phyloP scores from a whole-genome alignment of 2,113 vertebrate genomes.

The Notechis scutatus region DNA sequence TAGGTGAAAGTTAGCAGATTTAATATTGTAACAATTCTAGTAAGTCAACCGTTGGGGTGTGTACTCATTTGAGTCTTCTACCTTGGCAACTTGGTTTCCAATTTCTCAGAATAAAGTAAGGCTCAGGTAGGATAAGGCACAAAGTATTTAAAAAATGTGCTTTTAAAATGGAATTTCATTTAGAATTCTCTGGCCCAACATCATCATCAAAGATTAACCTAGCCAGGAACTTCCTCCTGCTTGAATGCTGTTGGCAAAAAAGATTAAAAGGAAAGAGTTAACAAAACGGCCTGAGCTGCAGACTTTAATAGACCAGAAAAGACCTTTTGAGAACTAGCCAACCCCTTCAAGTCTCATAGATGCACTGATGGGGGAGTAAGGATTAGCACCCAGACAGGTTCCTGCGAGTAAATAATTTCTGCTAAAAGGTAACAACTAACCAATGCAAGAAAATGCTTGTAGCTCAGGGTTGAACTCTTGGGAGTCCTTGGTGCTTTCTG shows the following conservation, averaged over 20 bases:
- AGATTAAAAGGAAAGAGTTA: not conserved
- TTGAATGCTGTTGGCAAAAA: not conserved
- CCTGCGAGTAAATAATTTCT: not conserved
- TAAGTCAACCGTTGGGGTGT: not conserved
- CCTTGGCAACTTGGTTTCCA: not conserved
- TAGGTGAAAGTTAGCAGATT: not conserved
- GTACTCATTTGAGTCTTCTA: not conserved
- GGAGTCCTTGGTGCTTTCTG: too few species aligned
- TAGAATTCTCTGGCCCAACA: too few species aligned
- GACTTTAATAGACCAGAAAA: not conserved
- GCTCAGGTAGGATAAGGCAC: too few species aligned
- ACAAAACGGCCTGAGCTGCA: not conserved
- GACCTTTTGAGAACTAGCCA: not conserved
- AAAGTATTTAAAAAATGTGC: not conserved
- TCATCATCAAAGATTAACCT: too few species aligned
- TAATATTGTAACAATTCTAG: not conserved
- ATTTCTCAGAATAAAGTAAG: not conserved
- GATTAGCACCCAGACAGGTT: too few species aligned
- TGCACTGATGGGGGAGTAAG: not conserved
- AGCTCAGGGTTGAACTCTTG: too few species aligned
- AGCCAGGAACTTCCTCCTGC: too few species aligned
- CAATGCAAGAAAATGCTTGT: too few species aligned
- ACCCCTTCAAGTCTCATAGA: not conserved
- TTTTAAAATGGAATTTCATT: too few species aligned
- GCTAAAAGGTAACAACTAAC: not conserved